Conservation (phyloP, 1,140 invertebrate genomes). For the Zaprionus gabonicus region DNA sequence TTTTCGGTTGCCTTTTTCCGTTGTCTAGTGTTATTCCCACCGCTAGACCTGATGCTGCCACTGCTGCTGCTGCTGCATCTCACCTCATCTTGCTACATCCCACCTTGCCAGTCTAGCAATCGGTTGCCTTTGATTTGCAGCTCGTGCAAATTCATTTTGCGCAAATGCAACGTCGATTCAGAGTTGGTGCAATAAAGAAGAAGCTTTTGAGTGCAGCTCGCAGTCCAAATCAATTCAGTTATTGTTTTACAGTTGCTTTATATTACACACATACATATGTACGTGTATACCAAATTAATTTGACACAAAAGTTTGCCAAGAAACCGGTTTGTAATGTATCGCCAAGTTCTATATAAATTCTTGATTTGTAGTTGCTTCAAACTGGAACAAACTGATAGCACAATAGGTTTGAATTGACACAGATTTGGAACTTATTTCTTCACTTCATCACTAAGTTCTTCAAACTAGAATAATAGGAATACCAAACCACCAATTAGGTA, state of each 20-base stretch:
- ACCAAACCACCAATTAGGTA: no score
- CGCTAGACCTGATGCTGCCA: slow-evolving; percentile 1
- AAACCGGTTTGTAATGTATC: neutral
- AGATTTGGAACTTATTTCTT: no score
- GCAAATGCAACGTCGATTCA: slow-evolving; percentile 36
- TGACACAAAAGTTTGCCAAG: neutral
- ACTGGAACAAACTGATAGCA: neutral
- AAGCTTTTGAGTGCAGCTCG: slow-evolving; percentile 15
- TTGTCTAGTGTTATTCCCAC: slow-evolving; percentile 57
- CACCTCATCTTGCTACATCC: neutral
- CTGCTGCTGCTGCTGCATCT: neutral
- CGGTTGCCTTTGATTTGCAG: slow-evolving; percentile 68
- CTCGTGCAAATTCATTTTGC: slow-evolving; percentile 60
- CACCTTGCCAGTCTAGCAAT: slow-evolving; percentile 42
- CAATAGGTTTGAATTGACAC: no score
- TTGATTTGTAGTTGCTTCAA: neutral
- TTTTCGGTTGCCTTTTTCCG: slow-evolving; percentile 2
- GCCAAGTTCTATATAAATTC: neutral
- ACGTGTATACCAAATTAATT: slow-evolving; percentile 24
- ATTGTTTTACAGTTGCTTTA: slow-evolving; percentile 1
- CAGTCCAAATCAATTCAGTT: neutral
- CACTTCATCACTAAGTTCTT: no score
- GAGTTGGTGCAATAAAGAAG: slow-evolving; percentile 10
- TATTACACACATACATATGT: slow-evolving; percentile 15
- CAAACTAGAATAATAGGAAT: no score